Percentiles rank a stretch among this genome's conserved stretches.
Conservation (phyloP, 2,113 vertebrate genomes). For the Leucosticte australis region DNA sequence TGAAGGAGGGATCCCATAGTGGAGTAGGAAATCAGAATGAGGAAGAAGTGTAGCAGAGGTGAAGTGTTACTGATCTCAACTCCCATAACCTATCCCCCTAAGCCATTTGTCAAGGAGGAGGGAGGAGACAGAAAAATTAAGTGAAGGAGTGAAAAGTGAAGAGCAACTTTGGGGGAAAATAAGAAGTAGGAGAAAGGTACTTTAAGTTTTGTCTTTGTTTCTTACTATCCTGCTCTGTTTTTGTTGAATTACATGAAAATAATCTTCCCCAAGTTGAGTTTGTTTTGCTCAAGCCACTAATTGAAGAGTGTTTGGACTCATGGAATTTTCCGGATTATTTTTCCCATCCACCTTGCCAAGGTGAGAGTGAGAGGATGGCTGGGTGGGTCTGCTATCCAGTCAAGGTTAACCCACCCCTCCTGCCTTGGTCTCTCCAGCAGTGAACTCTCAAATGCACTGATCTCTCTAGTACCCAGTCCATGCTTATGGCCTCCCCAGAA, state of each 20-base stretch:
- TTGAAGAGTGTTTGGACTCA: neutral
- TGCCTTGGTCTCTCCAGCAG: neutral
- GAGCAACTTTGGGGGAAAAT: neutral
- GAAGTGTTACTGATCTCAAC: neutral
- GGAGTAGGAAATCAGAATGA: neutral
- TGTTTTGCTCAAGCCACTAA: neutral
- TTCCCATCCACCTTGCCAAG: neutral
- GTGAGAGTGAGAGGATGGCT: neutral
- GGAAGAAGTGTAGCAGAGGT: neutral
- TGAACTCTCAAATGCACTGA: rapidly evolving
- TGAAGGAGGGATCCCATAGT: neutral
- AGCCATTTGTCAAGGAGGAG: rapidly evolving
- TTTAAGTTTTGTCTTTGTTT: neutral
- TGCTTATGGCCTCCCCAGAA: neutral
- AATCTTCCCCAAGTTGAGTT: neutral
- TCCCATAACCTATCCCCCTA: neutral
- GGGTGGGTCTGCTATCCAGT: neutral
- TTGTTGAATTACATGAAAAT: neutral
- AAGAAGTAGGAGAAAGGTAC: neutral
- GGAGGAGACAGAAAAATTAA: neutral
- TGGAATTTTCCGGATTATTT: neutral
- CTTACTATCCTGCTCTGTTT: neutral
- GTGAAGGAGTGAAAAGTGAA: neutral
- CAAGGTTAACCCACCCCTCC: neutral
- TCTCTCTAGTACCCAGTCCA: neutral